Evolutionary conservation across 2,888 invertebrate species (phyloP).

Genomic region (Margaritifera margaritifera): DNA sequence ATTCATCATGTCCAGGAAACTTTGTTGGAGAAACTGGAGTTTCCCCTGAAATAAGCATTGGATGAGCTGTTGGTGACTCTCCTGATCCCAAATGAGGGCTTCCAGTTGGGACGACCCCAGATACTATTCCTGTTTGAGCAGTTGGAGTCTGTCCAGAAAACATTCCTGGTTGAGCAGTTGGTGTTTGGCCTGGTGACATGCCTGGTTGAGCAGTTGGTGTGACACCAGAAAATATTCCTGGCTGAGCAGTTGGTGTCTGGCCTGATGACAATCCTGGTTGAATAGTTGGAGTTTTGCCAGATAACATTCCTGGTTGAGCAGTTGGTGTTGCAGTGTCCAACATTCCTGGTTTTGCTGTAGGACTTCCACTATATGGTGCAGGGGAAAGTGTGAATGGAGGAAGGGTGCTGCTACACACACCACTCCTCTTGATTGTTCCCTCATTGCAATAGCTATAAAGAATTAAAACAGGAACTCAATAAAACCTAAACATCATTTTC

Average conservation of each 20-base stretch:
- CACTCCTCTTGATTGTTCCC: constrained; percentile 63
- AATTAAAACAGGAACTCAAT: constrained; percentile 4
- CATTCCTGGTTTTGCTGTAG: background rate
- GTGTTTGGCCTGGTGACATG: constrained; percentile 12
- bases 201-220: constrained; percentile 12
- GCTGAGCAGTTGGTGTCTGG: constrained; percentile 5
- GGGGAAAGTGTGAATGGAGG: constrained; percentile 20
- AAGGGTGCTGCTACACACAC: constrained; percentile 48
- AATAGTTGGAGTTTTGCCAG: constrained; percentile 17
- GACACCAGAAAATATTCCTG: background rate
- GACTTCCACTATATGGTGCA: no score
- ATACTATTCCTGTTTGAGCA: constrained; percentile 2
- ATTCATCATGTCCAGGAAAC: constrained; percentile 10
- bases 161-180: constrained; percentile 25
- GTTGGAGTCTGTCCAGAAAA: constrained; percentile 16
- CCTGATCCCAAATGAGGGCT: no score
- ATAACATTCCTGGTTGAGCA: constrained; percentile 4
- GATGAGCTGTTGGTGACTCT: constrained; percentile 10
- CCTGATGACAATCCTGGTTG: constrained; percentile 3
- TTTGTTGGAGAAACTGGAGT: constrained; percentile 7
- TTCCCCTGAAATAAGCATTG: constrained; percentile 5
- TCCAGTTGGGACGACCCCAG: no score
- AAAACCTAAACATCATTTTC: no score
- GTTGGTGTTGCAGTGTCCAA: constrained; percentile 12
- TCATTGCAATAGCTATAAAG: constrained; percentile 64